Evolutionary conservation across 2,113 vertebrate genomes (phyloP).

Genomic region (Okapia johnstoni): DNA sequence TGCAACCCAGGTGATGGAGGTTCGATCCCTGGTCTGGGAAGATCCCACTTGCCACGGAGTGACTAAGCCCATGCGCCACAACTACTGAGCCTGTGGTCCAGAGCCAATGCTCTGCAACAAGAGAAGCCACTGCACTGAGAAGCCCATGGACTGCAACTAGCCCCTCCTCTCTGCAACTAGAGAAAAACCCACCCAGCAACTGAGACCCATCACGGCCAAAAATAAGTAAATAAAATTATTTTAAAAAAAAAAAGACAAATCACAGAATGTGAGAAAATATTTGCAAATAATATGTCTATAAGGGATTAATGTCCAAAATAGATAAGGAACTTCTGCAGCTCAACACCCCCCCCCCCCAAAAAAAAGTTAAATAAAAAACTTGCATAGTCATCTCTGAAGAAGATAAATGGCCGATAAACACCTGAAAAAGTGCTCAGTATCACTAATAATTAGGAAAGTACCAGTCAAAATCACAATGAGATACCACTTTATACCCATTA

Average conservation of each 20-base stretch:
- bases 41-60: neutral
- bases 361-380: neutral
- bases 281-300: neutral
- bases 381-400: neutral
- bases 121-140: neutral
- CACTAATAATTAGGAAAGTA: neutral
- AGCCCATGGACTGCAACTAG: neutral
- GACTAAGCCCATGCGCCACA: neutral
- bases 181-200: neutral
- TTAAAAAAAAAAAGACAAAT: neutral
- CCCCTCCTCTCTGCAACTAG: neutral
- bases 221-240: neutral
- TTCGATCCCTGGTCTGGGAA: neutral
- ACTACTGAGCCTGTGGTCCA: neutral
- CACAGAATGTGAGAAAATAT: neutral
- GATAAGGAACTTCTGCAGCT: neutral
- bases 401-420: neutral
- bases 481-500: neutral
- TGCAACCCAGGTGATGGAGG: neutral
- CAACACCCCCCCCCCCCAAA: too few relatives aligned
- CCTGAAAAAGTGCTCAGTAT: neutral
- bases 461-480: neutral
- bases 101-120: neutral
- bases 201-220: neutral
- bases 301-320: neutral